Base-by-base conservation (phyloP, 2,888 invertebrate species). In the Lycocerus yunnanus region DNA sequence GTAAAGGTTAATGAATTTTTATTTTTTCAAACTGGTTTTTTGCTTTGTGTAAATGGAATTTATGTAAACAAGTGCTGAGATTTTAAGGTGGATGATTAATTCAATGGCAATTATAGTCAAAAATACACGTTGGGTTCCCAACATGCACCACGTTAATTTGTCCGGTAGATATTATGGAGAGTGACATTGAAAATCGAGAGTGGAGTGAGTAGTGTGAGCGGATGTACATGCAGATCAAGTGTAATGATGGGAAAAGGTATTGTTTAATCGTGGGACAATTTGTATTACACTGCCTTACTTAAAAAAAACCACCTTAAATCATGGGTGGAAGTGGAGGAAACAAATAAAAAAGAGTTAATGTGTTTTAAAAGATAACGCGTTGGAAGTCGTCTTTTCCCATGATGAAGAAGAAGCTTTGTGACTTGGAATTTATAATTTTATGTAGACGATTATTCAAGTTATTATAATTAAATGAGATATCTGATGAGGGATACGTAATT, bases 231-330 rank as follows among this genome's bases (percentile, higher is more conserved):
- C 86, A 87, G 87, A 86, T 87, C 86, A 85, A 84, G 86, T 85
- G 86, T 87, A 87, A 87, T 86, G 87, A 87, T 87, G 87, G 86
- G 87, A 87, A 87, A 84, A 84, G 78, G 84, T 80, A 86, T 86
- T 86, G 86, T 86, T 85, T 79, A 78, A 74, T 81, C 86, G 87
- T 86, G 86, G 85, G 86, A 86, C 85, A 85, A 83, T 83, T 81
- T 84, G 83, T 84, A 86, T 85, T 86, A 86, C 86, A 86, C 86
- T 86, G 86, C 84, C 86, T 86, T 87, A 87, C 84, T 85, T 82
- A 85, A 85, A 86, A 86, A 86, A 85, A 84, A 83, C 82, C 83
- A 84, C 82, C 84, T 84, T 83, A 83, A 84, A 84, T 83, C 82
- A 82, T 83, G 84, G 83, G 76, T 78, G 81, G 81, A 74, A 77